Evolutionary conservation across 1,140 invertebrate genomes (phyloP), one percentile per base, ranked within the genome.

Genomic region (Platyura marginata): DNA sequence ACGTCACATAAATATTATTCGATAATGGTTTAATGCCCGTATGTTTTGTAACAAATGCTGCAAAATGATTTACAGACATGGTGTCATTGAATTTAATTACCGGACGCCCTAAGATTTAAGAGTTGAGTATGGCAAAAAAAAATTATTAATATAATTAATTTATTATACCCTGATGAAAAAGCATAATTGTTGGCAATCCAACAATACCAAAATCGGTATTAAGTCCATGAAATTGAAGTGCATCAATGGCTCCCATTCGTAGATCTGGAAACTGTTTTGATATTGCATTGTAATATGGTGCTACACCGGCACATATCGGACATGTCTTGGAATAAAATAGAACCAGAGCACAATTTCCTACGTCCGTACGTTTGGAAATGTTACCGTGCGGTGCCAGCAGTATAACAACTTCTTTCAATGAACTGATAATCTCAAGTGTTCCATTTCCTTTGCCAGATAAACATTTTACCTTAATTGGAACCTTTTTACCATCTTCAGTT

Each of bases 131-230:
- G n/a, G n/a, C 6, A 29, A 8, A 29, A 29, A 29, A 29, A 8
- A 29, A 8, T 29, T 29, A 29, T 13, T 8, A 29, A 8, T 29
- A 29, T 13, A 29, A 29, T 8, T 29, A 8, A 13, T 8, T 29
- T 6, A 36, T 9, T n/a, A n/a, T 11, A 36, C 34, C 87, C 66
- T 93, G 93, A 56, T 96, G 90, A 52, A 95, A 89, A 42, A 97
- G 68, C 62, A 95, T 74, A 10, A 96, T 59, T 25, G 89, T 92
- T 32, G 91, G 91, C 20, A 95, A 81, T 16, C 86, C 87, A n/a
- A 92, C 79, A 47, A 94, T 85, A 16, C 91, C 90, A 68, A 89
- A 92, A 53, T 89, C 81, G 0, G 88, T 84, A 63, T 93, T 93
- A 23, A 91, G 81, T 37, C 80, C 75, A 49, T 81, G 79, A 55